Percentiles rank a stretch among this genome's conserved stretches.
phyloP scores from a whole-genome alignment of 2,113 vertebrate genomes.

The Eolophus roseicapilla region DNA sequence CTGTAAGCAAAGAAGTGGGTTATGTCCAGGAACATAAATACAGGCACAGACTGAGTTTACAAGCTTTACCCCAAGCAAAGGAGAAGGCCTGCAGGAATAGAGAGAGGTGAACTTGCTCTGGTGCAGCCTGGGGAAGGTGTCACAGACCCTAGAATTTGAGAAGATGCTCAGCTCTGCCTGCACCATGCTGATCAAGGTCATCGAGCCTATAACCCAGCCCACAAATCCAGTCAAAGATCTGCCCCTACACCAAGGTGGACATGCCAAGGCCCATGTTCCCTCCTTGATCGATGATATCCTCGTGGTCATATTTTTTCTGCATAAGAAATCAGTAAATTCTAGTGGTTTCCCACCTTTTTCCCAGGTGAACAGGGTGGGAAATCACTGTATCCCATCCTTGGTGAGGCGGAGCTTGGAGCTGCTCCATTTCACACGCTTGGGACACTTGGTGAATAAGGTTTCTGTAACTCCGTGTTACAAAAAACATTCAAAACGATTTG shows the following conservation, averaged over 20 bases:
- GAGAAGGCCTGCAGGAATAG: background rate
- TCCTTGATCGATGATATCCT: background rate
- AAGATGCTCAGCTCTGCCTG: background rate
- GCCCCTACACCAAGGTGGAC: background rate
- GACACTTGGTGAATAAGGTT: background rate
- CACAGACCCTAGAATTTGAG: accelerated
- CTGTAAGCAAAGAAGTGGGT: background rate
- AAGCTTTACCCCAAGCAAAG: background rate
- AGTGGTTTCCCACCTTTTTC: background rate
- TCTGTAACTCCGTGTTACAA: background rate
- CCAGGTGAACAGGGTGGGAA: accelerated
- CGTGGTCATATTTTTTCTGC: background rate
- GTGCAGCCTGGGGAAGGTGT: accelerated
- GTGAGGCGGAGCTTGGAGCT: accelerated
- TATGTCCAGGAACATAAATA: background rate
- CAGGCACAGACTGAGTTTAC: background rate
- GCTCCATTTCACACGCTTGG: accelerated
- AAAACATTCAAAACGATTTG: background rate
- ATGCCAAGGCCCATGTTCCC: accelerated
- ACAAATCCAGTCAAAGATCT: background rate
- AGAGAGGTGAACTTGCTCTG: background rate
- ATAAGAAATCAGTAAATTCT: background rate
- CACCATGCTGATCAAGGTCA: accelerated
- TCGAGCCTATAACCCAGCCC: background rate
- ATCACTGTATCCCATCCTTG: background rate